Evolutionary conservation across 2,113 vertebrate genomes (phyloP), one percentile per base, ranked within the genome.

Genomic region (Nerophis lumbriciformis): DNA sequence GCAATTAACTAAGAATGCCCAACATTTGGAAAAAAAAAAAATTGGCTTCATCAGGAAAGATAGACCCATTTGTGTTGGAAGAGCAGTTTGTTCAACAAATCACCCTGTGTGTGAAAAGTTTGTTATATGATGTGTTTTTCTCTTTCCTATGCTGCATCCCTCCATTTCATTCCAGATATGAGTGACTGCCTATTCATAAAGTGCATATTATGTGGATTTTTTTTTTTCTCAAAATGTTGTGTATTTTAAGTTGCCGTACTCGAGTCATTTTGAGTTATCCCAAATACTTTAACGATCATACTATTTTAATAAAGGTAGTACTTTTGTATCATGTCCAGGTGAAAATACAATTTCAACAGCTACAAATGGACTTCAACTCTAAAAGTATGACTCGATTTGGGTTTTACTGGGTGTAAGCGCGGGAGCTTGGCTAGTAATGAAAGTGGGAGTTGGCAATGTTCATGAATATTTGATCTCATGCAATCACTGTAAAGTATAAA

Each of bases 381-480:
- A 28, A 28, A 28, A 28, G 1, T 28, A 28, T 28, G 28, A 28
- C 28, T 28, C 2, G 28, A 28, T 28, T 28, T 28, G 28, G 28
- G 28, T 28, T 28, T 28, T 28, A 28, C 28, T 19, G 38, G 19
- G 9, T n/a, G 14, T 36, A 54, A 54, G 35, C 8, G 35, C 54
- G 54, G 6, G 19, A 61, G 48, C 64, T 52, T 65, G 39, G 28
- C 15, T 38, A 10, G 38, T 49, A 48, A 6, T 36, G n/a, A 9
- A 9, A 50, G 47, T 50, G 52, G 51, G n/a, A 39, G n/a, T n/a
- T 48, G 6, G 35, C 39, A 56, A 37, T 48, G 15, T 48, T 14
- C 70, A 64, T 73, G 50, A 72, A 63, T 63, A 53, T 11, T 19
- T 16, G 36, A 59, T 6, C 35, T 39, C 58, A 56, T 42, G 59